These are phyloP conservation scores for Drosophila lacertosa DNA, from an alignment of 1,140 invertebrate species.

Conservation along the genomic window DNA sequence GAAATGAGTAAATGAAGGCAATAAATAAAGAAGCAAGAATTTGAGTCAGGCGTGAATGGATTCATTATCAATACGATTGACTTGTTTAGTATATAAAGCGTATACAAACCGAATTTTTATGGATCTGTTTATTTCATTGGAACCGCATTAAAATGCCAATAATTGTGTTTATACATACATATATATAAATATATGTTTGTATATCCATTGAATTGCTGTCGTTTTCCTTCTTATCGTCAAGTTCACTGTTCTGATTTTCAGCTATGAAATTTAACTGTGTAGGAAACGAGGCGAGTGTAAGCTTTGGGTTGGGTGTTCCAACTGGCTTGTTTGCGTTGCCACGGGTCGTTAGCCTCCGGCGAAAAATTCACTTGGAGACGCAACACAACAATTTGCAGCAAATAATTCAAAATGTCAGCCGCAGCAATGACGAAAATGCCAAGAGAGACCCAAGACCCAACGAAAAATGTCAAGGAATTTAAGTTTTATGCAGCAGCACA, in stretches of 20 bases:
- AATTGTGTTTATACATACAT: background rate
- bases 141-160: constrained; percentile 4
- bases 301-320: constrained; percentile 2
- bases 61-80: constrained; percentile 34
- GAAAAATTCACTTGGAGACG: constrained; percentile 17
- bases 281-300: too few relatives aligned
- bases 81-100: background rate
- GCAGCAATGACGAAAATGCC: constrained; percentile 65
- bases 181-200: background rate
- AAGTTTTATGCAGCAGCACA: constrained; percentile 28
- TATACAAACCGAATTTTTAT: constrained; percentile 6
- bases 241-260: constrained; percentile 34
- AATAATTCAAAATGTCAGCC: constrained; percentile 79
- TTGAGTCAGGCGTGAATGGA: constrained; percentile 27
- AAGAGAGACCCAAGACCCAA: too few relatives aligned
- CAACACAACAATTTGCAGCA: constrained; percentile 59
- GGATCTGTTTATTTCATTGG: background rate
- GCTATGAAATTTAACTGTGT: constrained; percentile 23
- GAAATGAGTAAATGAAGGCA: background rate
- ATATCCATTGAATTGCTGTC: background rate
- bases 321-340: constrained; percentile 30
- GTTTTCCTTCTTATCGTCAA: constrained; percentile 3
- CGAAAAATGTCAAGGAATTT: constrained; percentile 58
- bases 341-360: constrained; percentile 65
- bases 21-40: constrained; percentile 11